Evolutionary conservation across 1,140 invertebrate species (phyloP).

Genomic region (Neelides sp.): DNA sequence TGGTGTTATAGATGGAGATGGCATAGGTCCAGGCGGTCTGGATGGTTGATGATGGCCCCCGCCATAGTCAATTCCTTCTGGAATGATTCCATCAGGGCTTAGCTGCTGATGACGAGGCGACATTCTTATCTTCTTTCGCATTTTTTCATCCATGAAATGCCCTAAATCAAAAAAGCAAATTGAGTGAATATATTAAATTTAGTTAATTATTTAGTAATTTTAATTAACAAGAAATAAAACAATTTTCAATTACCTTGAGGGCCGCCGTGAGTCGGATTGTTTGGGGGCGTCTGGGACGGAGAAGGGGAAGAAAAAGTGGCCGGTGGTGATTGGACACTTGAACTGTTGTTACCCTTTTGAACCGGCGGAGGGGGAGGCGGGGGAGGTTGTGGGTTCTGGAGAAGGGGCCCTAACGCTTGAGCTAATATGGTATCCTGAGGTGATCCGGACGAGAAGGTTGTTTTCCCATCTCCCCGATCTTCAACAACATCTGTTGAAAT

Average conservation of each 20-base stretch:
- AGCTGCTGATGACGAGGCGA: conserved; percentile 23
- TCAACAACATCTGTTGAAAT: conserved; percentile 26
- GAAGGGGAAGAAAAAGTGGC: conserved; percentile 32
- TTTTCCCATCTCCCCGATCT: conserved; percentile 19
- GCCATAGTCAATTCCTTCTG: conserved; percentile 27
- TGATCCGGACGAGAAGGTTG: conserved; percentile 22
- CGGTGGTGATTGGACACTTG: conserved; percentile 31
- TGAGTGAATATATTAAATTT: too few species aligned
- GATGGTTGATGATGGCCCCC: conserved; percentile 21
- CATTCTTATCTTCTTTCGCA: conserved; percentile 23
- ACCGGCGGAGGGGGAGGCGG: conserved; percentile 12
- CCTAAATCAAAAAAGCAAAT: conserved; percentile 11
- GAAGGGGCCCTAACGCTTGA: conserved; percentile 27
- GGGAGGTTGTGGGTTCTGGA: conserved; percentile 22
- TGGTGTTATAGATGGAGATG: conserved; percentile 27
- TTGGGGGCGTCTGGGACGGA: conserved; percentile 30
- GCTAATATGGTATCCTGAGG: conserved; percentile 28
- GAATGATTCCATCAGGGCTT: conserved; percentile 28
- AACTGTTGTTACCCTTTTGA: conserved; percentile 18
- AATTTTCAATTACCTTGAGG: neutral
- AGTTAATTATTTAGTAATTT: conserved; percentile 1
- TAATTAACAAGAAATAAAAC: neutral
- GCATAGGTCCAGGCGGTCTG: conserved; percentile 23
- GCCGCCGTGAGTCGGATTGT: conserved; percentile 14
- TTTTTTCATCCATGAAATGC: conserved; percentile 26